Percentiles rank a stretch among this genome's conserved stretches.
Conservation (phyloP, 2,113 vertebrate genomes). For the Lycaon pictus region DNA sequence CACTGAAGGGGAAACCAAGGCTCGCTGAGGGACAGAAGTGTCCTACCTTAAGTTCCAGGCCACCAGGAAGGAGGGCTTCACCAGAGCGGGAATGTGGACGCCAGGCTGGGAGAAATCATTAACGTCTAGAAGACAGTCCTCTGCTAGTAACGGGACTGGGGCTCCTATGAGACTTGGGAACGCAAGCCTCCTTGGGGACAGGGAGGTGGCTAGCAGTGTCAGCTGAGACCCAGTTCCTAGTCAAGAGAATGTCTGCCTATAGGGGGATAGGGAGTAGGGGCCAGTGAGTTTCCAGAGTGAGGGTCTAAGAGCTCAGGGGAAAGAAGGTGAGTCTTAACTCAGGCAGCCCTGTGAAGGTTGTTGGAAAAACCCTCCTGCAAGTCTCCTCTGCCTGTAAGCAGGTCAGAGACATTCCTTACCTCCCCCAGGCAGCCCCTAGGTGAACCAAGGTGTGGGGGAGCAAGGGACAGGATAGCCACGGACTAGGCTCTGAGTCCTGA, state of each 20-base stretch:
- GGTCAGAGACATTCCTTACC: not conserved
- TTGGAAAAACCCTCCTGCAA: not conserved
- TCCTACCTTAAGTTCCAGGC: not conserved
- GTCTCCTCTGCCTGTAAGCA: not conserved
- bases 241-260: not conserved
- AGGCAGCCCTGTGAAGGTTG: not conserved
- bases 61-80: not conserved
- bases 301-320: not conserved
- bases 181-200: not conserved
- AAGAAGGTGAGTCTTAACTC: not conserved
- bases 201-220: too few relatives aligned
- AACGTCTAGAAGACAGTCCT: not conserved
- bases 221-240: not conserved
- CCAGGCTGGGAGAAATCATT: not conserved
- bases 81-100: not conserved
- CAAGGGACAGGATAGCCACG: not conserved
- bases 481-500: not conserved
- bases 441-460: not conserved
- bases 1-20: not conserved
- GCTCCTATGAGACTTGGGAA: not conserved
- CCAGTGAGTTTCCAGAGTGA: not conserved
- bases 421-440: not conserved
- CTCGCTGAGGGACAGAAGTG: not conserved
- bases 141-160: not conserved
- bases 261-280: accelerated